phyloP scores from a whole-genome alignment of 2,888 invertebrate genomes.

The Laothoe populi region DNA sequence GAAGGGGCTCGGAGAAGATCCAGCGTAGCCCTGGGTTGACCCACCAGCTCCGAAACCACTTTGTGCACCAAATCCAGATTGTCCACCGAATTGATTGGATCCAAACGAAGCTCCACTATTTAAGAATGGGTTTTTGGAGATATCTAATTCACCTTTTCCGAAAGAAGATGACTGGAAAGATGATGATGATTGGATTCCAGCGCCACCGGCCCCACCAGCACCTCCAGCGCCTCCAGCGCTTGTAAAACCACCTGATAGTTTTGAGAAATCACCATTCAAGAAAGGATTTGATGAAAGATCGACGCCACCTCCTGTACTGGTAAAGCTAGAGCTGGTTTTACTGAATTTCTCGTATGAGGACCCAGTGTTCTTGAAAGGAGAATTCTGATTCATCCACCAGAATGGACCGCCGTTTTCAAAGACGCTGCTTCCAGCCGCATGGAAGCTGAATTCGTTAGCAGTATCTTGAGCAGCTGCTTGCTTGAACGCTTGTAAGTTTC shows the following conservation, averaged over 20 bases:
- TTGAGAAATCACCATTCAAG: constrained; percentile 63
- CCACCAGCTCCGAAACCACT: constrained; percentile 29
- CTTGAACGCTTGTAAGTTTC: constrained; percentile 69
- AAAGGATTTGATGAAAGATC: constrained; percentile 62
- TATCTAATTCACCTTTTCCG: constrained; percentile 59
- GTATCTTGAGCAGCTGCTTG: constrained; percentile 60
- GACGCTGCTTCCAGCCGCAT: constrained; percentile 55
- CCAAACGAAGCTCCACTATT: constrained; percentile 43
- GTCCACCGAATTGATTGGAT: constrained; percentile 41
- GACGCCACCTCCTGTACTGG: constrained; percentile 48
- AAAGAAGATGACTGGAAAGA: constrained; percentile 59
- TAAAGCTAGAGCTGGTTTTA: constrained; percentile 58
- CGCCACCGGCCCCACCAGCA: constrained; percentile 26
- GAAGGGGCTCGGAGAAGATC: constrained; percentile 73
- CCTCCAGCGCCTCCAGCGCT: constrained; percentile 24
- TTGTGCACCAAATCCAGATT: constrained; percentile 31
- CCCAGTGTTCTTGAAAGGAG: constrained; percentile 80
- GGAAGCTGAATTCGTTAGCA: constrained; percentile 69
- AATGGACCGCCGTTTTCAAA: constrained; percentile 64
- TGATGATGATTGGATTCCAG: constrained; percentile 51
- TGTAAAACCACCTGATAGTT: constrained; percentile 33
- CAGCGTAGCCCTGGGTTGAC: constrained; percentile 57
- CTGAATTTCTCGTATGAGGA: constrained; percentile 67
- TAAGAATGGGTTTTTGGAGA: constrained; percentile 67
- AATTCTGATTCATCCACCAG: constrained; percentile 87